A percentile compares a stretch with the other conserved stretches of the same genome.
These are phyloP conservation scores for Scelioninae gen. 1 DNA, from an alignment of 2,888 invertebrate species.

Conservation along the genomic window DNA sequence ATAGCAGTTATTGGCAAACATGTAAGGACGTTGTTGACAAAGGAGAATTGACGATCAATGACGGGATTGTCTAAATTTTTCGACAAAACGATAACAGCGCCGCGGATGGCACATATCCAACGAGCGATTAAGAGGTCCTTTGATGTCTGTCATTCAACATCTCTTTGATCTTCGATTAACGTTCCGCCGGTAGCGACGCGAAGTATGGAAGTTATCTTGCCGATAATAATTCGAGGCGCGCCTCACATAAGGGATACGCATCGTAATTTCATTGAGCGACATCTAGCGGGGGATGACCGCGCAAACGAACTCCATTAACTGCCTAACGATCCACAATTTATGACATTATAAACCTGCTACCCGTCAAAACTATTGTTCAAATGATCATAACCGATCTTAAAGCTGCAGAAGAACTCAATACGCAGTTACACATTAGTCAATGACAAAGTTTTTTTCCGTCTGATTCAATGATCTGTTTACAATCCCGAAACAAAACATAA, in stretches of 20 bases:
- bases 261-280: conserved; percentile 75
- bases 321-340: conserved; percentile 81
- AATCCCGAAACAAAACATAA: neutral
- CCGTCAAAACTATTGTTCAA: conserved; percentile 62
- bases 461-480: too few species aligned
- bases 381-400: conserved; percentile 19
- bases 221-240: conserved; percentile 75
- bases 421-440: conserved; percentile 5
- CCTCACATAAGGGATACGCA: conserved; percentile 71
- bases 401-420: neutral
- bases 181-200: conserved; percentile 52
- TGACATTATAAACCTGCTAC: conserved; percentile 78
- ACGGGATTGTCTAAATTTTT: conserved; percentile 35
- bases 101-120: conserved; percentile 41
- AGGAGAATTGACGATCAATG: conserved; percentile 24
- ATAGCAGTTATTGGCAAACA: conserved; percentile 5
- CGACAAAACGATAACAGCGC: conserved; percentile 7
- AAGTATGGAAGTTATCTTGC: conserved; percentile 72
- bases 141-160: conserved; percentile 61
- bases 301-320: conserved; percentile 79
- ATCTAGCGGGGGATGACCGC: conserved; percentile 70
- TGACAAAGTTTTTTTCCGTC: neutral
- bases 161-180: conserved; percentile 69
- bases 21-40: conserved; percentile 25
- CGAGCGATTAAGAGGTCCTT: conserved; percentile 65